Base-by-base conservation (phyloP, 2,113 vertebrate species). In the Thamnophis sirtalis region DNA sequence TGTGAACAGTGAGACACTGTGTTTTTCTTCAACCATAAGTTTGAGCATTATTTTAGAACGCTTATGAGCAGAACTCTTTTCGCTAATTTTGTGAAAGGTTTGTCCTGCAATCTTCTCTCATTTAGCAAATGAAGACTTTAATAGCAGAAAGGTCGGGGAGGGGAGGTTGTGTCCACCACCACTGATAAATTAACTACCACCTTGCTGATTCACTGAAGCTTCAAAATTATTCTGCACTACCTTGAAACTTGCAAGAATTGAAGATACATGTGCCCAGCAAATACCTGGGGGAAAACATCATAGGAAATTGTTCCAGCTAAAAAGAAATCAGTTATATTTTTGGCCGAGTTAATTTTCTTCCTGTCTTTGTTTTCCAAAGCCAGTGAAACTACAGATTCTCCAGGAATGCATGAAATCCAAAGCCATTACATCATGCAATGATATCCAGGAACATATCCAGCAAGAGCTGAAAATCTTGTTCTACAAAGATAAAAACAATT, bases 401-500 rank as follows among this genome's bases (percentile, higher is more conserved):
- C 43, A 89, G 73, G 91, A 89, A 92, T 92, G 91, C 91, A 89
- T 92, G 91, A 89, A 92, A 92, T 92, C 91, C 88, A 92, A 51
- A 89, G 43, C 28, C 87, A 89, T 92, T 56, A 92, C 91, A 92
- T 92, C 91, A 92, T 92, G 91, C 87, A 49, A 17, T 84, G 91
- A 89, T 89, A 49, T 84, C 53, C 21, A 84, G 9, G 63, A 92
- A 88, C 68, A n/a, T 54, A 58, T 50, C 68, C 87, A 92, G 43
- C 53, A 73, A 58, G 68, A 84, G 68, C 87, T 84, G 38, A 48
- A 80, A 88, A n/a, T 88, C 26, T 88, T 88, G 43, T 58, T 68
- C 43, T 50, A 38, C 22, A 28, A 43, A 58, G 87, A 92, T 92
- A 84, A 88, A 68, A 73, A 33, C 24, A 11, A 89, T 87, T 54